Percentiles rank a stretch among this genome's conserved stretches.
phyloP scores from a whole-genome alignment of 2,888 invertebrate species.

The Ochropleura plecta region DNA sequence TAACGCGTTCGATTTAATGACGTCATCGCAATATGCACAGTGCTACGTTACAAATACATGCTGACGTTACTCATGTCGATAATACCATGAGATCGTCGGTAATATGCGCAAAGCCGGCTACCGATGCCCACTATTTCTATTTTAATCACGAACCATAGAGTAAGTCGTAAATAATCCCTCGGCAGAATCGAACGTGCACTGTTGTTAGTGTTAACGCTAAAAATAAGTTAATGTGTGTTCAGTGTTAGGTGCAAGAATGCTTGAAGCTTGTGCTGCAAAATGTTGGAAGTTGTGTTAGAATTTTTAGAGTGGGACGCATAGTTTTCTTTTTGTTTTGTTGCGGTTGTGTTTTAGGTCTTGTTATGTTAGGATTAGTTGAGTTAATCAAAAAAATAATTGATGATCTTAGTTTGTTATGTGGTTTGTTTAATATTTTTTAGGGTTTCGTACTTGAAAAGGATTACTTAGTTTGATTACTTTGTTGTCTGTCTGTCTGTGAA shows the following conservation, averaged over 20 bases:
- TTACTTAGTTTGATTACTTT: no score
- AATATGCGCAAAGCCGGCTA: constrained; percentile 68
- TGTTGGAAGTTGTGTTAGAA: constrained; percentile 11
- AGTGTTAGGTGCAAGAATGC: constrained; percentile 56
- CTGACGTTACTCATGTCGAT: constrained; percentile 43
- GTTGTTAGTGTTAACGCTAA: constrained; percentile 77
- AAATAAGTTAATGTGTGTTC: constrained; percentile 64
- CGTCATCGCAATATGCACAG: constrained; percentile 30
- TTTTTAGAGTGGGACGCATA: neutral
- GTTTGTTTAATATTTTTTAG: no score
- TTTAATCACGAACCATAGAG: constrained; percentile 76
- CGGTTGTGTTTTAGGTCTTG: neutral
- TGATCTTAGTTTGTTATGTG: no score
- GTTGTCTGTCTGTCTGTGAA: no score
- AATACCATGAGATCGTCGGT: constrained; percentile 58
- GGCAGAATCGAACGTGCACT: constrained; percentile 77
- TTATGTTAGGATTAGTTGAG: neutral
- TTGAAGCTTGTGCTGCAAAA: constrained; percentile 37
- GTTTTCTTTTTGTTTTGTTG: neutral
- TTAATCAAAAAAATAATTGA: no score
- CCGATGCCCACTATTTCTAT: constrained; percentile 76
- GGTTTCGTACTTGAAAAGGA: no score
- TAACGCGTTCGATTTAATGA: constrained; percentile 12
- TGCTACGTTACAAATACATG: constrained; percentile 8
- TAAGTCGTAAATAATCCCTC: constrained; percentile 82